Percentiles rank a stretch among this genome's conserved stretches.
phyloP scores from a whole-genome alignment of 2,888 invertebrate genomes.

The Polymixis lichenea region DNA sequence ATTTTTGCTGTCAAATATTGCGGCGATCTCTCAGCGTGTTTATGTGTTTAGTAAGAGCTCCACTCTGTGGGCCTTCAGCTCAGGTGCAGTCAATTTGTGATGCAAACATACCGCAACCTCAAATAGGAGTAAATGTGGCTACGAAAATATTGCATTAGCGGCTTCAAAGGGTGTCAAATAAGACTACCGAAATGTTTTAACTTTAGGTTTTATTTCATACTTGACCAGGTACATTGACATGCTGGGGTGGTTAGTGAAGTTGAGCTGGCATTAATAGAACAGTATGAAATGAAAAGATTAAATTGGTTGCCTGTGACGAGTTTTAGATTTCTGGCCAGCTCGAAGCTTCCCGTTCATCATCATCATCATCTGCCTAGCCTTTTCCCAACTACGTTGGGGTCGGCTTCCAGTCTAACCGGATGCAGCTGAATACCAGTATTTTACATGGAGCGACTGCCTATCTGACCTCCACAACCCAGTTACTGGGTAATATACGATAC shows the following conservation, averaged over 20 bases:
- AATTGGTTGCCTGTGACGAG: background rate
- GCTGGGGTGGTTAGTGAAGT: background rate
- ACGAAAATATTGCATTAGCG: conserved; percentile 39
- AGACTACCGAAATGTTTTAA: conserved; percentile 10
- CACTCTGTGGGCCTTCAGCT: conserved; percentile 31
- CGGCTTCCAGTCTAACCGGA: too few species aligned
- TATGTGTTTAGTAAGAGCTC: conserved; percentile 60
- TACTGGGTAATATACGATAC: too few species aligned
- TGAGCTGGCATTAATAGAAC: background rate
- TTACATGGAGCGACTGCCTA: too few species aligned
- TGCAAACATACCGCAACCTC: conserved; percentile 47
- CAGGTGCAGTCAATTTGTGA: conserved; percentile 63
- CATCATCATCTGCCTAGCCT: too few species aligned
- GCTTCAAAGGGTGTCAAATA: conserved; percentile 29
- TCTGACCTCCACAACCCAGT: too few species aligned
- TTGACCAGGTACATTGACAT: background rate
- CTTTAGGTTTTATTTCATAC: background rate
- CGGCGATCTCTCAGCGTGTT: conserved; percentile 59
- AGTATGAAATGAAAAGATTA: too few species aligned
- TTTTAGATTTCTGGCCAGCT: background rate
- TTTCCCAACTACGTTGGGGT: too few species aligned
- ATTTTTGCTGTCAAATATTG: conserved; percentile 74
- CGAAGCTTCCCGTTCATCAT: too few species aligned
- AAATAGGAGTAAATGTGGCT: conserved; percentile 15
- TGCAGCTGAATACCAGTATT: too few species aligned